Evolutionary conservation across 2,888 invertebrate genomes (phyloP), one percentile per base, ranked within the genome.

Genomic region (Agrochola circellaris): DNA sequence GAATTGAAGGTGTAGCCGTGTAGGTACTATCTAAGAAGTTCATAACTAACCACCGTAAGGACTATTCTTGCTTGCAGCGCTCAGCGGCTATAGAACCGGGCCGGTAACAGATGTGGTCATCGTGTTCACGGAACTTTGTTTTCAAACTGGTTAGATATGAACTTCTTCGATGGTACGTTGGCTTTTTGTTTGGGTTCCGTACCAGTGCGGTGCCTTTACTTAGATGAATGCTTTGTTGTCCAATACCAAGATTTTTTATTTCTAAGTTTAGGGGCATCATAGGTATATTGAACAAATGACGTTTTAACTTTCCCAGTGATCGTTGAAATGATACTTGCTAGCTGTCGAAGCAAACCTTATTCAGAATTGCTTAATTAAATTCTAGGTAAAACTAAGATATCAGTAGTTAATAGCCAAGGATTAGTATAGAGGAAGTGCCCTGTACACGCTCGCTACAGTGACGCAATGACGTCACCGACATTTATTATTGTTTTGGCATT

Each of bases 401-500:
- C 38, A 75, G 56, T 23, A 26, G 26, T n/a, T 34, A 77, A 62
- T 30, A 54, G 34, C 54, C 30, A 64, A 58, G 34, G 42, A 34
- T 65, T 66, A 38, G 15, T 65, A 51, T 51, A 54, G 26, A 65
- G 64, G 64, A 82, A 78, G 54, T 54, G 61, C 54, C 54, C n/a
- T 61, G 45, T 20, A 54, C 26, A 30, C 11, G 51, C 1, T 62
- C 15, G 38, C 15, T 45, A 74, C 58, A 79, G 20, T 70, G 62
- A 69, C 65, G 54, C 54, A 62, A 72, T 79, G 79, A 79, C 74
- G 70, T 79, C 81, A 81, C 58, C 68, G 6, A 34, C 58, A 71
- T 67, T 72, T 86, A 80, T 81, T 86, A 81, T 88, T 87, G 87
- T 86, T 82, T 87, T 75, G 77, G 67, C 62, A 81, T 84, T 87